These are phyloP conservation scores for Troilus luridus DNA, from an alignment of 2,888 invertebrate genomes.

Conservation along the genomic window DNA sequence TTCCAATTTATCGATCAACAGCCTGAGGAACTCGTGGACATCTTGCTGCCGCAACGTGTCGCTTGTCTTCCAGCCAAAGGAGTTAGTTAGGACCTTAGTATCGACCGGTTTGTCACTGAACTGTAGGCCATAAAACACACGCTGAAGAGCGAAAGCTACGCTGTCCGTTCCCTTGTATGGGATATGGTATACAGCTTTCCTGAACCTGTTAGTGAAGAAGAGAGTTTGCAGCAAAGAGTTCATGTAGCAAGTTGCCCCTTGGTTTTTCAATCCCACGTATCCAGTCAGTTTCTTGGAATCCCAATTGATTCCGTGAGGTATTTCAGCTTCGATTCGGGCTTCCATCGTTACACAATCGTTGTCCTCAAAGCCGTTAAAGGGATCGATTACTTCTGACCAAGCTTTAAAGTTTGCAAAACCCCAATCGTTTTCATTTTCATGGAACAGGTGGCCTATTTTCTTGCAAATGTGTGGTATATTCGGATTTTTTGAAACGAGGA, in stretches of 20 bases:
- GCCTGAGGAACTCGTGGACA: slow-evolving; percentile 89
- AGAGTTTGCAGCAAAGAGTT: slow-evolving; percentile 97
- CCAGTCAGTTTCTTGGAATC: slow-evolving; percentile 98
- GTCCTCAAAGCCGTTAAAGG: slow-evolving; percentile 90
- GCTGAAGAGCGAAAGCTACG: slow-evolving; percentile 95
- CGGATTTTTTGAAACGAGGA: slow-evolving; percentile 89
- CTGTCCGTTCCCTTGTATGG: slow-evolving; percentile 98
- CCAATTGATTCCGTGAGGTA: slow-evolving; percentile 95
- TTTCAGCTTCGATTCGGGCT: slow-evolving; percentile 87
- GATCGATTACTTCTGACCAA: slow-evolving; percentile 93
- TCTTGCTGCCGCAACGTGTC: slow-evolving; percentile 99
- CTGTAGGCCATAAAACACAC: slow-evolving; percentile 98
- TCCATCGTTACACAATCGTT: slow-evolving; percentile 93
- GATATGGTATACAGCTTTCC: slow-evolving; percentile 96
- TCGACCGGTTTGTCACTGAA: slow-evolving; percentile 98
- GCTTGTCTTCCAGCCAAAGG: slow-evolving; percentile 99
- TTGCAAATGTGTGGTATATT: slow-evolving; percentile 88
- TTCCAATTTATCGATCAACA: slow-evolving; percentile 95
- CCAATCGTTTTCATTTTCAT: slow-evolving; percentile 93
- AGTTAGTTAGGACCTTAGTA: slow-evolving; percentile 98
- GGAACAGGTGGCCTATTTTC: slow-evolving; percentile 96
- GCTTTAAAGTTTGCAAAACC: slow-evolving; percentile 98
- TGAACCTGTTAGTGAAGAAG: slow-evolving; percentile 92
- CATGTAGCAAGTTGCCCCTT: slow-evolving; percentile 99
- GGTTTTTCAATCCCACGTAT: slow-evolving; percentile 94